These are phyloP conservation scores for Novumbra hubbsi DNA, from an alignment of 2,797 vertebrate species.

Conservation along the genomic window DNA sequence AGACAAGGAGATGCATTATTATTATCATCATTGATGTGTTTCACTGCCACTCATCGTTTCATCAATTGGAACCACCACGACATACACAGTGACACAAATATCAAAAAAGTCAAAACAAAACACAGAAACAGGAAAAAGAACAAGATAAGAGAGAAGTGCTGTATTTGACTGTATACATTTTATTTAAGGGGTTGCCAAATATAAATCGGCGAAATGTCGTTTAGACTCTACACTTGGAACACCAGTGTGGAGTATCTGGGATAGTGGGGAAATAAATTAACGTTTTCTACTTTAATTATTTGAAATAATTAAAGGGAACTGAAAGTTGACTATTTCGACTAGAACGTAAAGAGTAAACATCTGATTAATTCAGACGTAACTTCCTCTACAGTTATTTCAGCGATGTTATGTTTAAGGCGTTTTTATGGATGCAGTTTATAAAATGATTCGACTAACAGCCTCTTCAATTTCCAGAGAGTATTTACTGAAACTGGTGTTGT, in stretches of 20 bases:
- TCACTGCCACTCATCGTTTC: constrained; percentile 67
- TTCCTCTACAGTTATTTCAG: constrained; percentile 67
- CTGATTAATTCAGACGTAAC: constrained; percentile 55
- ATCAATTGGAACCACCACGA: constrained; percentile 65
- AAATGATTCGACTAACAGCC: constrained; percentile 49
- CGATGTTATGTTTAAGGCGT: constrained; percentile 69
- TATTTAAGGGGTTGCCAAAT: constrained; percentile 56
- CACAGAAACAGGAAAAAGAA: constrained; percentile 52
- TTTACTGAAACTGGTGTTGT: constrained; percentile 44
- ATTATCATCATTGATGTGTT: constrained; percentile 63
- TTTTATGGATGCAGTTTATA: constrained; percentile 57
- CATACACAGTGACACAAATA: constrained; percentile 73
- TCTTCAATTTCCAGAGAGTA: constrained; percentile 42
- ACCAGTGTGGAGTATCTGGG: constrained; percentile 36
- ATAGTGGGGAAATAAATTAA: constrained; percentile 58
- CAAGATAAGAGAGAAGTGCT: constrained; percentile 59
- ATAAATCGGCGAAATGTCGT: constrained; percentile 56
- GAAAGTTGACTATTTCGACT: constrained; percentile 58
- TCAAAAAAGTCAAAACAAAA: constrained; percentile 63
- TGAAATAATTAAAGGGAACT: constrained; percentile 39
- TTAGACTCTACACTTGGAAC: constrained; percentile 47
- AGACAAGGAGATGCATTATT: constrained; percentile 65
- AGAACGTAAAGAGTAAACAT: constrained; percentile 69
- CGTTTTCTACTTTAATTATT: constrained; percentile 43
- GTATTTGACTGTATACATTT: constrained; percentile 56